Base-by-base conservation (phyloP, 1,140 invertebrate species). In the Luehdorfia chinensis region DNA sequence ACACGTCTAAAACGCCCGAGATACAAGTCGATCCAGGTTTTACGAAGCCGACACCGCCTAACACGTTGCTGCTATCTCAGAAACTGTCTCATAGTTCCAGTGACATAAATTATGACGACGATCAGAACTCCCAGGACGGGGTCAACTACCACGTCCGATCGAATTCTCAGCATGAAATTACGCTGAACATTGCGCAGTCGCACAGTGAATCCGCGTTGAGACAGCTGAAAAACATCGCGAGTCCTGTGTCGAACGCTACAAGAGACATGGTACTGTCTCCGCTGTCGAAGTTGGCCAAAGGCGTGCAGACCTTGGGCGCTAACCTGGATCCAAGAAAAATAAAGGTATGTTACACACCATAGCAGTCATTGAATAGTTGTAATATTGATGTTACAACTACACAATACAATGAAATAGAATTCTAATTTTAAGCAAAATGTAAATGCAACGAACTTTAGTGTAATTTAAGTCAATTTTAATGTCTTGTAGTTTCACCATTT, bases 311-410 rank as follows among this genome's bases (percentile, higher is more conserved):
- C 57, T 87, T 96, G 41, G 93, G 95, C 0, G 91, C 94, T 1
- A 96, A 96, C 87, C 89, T 94, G 48, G 94, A 95, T 84, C 94
- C 93, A 0, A 89, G 94, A 36, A 95, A 94, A 73, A 87, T 94
- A 23, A 91, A 90, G 81, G 89, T 89, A 49, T 70, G 28, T 41
- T 11, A 39, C n/a, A 23, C 4, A 13, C 13, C 16, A 46, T 34
- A n/a, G n/a, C n/a, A n/a, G n/a, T n/a, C n/a, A n/a, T n/a, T n/a
- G n/a, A n/a, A n/a, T n/a, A n/a, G n/a, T n/a, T n/a, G n/a, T n/a
- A n/a, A n/a, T n/a, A n/a, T n/a, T n/a, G n/a, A n/a, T n/a, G n/a
- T n/a, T n/a, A n/a, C n/a, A n/a, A n/a, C n/a, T n/a, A n/a, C n/a
- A n/a, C n/a, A n/a, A n/a, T n/a, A n/a, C n/a, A n/a, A n/a, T n/a